Evolutionary conservation across 1,140 invertebrate genomes (phyloP).

Genomic region (Pissodes strobi): DNA sequence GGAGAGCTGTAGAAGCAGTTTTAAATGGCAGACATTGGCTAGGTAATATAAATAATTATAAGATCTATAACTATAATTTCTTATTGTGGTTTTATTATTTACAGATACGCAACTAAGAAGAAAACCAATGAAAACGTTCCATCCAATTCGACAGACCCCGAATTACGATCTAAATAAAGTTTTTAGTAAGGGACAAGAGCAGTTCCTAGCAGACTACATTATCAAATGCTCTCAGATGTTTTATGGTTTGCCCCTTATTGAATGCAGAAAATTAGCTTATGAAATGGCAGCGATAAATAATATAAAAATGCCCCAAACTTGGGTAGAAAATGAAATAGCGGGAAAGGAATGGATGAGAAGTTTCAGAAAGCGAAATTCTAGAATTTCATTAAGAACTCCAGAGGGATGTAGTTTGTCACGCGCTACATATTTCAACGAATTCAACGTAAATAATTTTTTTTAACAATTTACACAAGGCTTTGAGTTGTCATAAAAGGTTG

Average conservation of each 20-base stretch:
- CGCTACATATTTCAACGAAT: constrained; percentile 55
- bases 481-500: too few species aligned
- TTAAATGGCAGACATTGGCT: not conserved
- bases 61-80: too few species aligned
- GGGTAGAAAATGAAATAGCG: constrained; percentile 50
- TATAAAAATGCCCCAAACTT: constrained; percentile 47
- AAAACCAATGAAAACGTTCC: not conserved
- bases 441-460: constrained; percentile 25
- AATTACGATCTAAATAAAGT: not conserved
- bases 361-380: constrained; percentile 53
- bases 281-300: constrained; percentile 51
- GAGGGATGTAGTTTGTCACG: constrained; percentile 55
- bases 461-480: constrained; percentile 6
- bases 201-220: not conserved
- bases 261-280: constrained; percentile 52
- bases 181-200: not conserved
- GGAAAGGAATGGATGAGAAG: constrained; percentile 52
- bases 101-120: not conserved
- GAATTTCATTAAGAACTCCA: constrained; percentile 53
- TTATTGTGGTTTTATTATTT: not conserved
- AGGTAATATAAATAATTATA: too few species aligned
- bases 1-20: not conserved
- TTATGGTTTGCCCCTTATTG: constrained; percentile 46
- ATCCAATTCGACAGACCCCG: not conserved
- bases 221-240: constrained; percentile 42